Evolutionary conservation across 2,888 invertebrate species (phyloP).

Genomic region (Merodon equestris): DNA sequence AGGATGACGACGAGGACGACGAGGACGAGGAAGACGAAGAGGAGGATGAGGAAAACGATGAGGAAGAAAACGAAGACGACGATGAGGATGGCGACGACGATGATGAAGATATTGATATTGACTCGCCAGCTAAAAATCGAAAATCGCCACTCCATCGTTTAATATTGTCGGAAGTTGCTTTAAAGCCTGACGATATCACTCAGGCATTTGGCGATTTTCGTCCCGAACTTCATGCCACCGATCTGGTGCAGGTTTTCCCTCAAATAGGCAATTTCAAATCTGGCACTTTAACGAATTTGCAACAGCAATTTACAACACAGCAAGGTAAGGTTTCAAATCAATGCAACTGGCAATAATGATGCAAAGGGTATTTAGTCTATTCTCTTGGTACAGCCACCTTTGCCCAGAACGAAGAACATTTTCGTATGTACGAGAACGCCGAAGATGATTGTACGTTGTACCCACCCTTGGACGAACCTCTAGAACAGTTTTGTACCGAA

Average conservation of each 20-base stretch:
- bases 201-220: slow-evolving; percentile 77
- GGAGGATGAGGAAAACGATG: slow-evolving; percentile 67
- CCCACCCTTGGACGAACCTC: slow-evolving; percentile 73
- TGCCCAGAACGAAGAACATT: slow-evolving; percentile 72
- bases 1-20: slow-evolving; percentile 73
- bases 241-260: slow-evolving; percentile 77
- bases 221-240: slow-evolving; percentile 75
- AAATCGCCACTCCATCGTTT: slow-evolving; percentile 74
- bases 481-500: slow-evolving; percentile 75
- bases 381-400: slow-evolving; percentile 70
- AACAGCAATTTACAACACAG: slow-evolving; percentile 74
- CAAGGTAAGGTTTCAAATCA: slow-evolving; percentile 58
- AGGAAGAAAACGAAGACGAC: slow-evolving; percentile 69
- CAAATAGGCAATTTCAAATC: slow-evolving; percentile 76
- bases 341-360: slow-evolving; percentile 24
- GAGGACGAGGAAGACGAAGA: slow-evolving; percentile 72
- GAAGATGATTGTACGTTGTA: slow-evolving; percentile 75
- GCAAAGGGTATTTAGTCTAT: slow-evolving; percentile 60
- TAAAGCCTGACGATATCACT: slow-evolving; percentile 75
- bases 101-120: slow-evolving; percentile 69
- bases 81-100: slow-evolving; percentile 69
- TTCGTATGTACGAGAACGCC: slow-evolving; percentile 72
- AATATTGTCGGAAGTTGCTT: slow-evolving; percentile 74
- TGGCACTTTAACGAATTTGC: slow-evolving; percentile 72
- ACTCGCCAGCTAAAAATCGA: slow-evolving; percentile 73